These are phyloP conservation scores for Steromphala cineraria DNA, from an alignment of 2,888 invertebrate species.

Conservation along the genomic window DNA sequence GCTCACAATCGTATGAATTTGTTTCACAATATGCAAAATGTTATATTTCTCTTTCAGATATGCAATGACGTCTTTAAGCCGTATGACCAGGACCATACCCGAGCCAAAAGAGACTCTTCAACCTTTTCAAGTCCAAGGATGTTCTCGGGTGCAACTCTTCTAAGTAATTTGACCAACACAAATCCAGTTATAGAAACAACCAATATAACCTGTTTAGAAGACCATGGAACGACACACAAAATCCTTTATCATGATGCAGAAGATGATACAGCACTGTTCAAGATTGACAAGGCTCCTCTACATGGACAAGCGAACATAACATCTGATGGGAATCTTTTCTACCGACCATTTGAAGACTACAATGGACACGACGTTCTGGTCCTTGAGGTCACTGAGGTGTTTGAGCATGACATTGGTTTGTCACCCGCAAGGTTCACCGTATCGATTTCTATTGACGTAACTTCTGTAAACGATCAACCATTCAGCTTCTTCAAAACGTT, in stretches of 20 bases:
- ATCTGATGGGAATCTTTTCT: constrained; percentile 33
- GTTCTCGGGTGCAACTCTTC: constrained; percentile 14
- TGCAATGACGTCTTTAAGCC: too few relatives aligned
- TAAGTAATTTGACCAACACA: constrained; percentile 11
- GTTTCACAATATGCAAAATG: too few relatives aligned
- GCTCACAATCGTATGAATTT: too few relatives aligned
- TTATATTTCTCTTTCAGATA: too few relatives aligned
- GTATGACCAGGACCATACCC: too few relatives aligned
- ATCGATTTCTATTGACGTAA: constrained; percentile 15
- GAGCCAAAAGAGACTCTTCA: too few relatives aligned
- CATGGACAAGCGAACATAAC: constrained; percentile 36
- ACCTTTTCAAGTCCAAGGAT: background rate
- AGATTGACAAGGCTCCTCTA: constrained; percentile 1
- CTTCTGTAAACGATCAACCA: constrained; percentile 32
- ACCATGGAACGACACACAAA: constrained; percentile 3
- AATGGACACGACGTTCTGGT: constrained; percentile 37
- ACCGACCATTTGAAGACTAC: constrained; percentile 38
- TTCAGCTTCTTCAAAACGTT: background rate
- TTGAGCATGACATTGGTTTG: background rate
- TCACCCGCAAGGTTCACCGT: background rate
- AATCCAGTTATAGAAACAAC: constrained; percentile 6
- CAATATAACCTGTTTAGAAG: constrained; percentile 26
- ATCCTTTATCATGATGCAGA: constrained; percentile 40
- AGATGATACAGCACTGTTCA: constrained; percentile 39
- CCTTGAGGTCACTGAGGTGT: constrained; percentile 36